Percentiles rank a stretch among this genome's conserved stretches.
Conservation (phyloP, 2,888 invertebrate species). For the Agrypnus murinus region DNA sequence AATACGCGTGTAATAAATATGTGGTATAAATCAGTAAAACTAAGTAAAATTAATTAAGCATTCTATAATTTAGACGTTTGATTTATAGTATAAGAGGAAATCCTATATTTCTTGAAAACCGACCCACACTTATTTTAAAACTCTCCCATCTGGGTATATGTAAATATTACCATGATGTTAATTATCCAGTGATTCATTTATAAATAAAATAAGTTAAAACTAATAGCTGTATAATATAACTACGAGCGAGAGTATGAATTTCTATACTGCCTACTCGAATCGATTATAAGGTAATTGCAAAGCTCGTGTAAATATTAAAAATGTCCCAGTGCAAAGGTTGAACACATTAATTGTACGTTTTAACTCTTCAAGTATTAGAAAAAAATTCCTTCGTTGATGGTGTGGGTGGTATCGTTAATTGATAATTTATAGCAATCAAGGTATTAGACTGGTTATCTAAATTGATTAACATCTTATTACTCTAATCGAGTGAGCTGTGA, state of each 20-base stretch:
- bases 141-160: conserved; percentile 8
- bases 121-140: conserved; percentile 32
- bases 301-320: conserved; percentile 11
- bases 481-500: conserved; percentile 4
- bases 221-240: conserved; percentile 25
- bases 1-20: conserved; percentile 39
- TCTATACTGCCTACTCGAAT: conserved; percentile 11
- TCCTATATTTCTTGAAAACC: conserved; percentile 32
- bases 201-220: conserved; percentile 28
- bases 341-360: conserved; percentile 13
- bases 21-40: conserved; percentile 40
- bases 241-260: conserved; percentile 12
- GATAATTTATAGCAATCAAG: conserved; percentile 29
- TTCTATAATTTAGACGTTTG: conserved; percentile 31
- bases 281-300: conserved; percentile 20
- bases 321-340: conserved; percentile 8
- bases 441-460: conserved; percentile 29
- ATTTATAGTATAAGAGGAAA: conserved; percentile 17
- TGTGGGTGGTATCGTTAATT: conserved; percentile 19
- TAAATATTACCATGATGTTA: conserved; percentile 27
- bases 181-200: conserved; percentile 34
- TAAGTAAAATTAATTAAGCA: conserved; percentile 44
- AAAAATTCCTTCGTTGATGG: conserved; percentile 7
- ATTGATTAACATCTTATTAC: conserved; percentile 28
- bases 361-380: conserved; percentile 1